phyloP scores from a whole-genome alignment of 1,140 invertebrate genomes.

The Mesaphorura yosii region DNA sequence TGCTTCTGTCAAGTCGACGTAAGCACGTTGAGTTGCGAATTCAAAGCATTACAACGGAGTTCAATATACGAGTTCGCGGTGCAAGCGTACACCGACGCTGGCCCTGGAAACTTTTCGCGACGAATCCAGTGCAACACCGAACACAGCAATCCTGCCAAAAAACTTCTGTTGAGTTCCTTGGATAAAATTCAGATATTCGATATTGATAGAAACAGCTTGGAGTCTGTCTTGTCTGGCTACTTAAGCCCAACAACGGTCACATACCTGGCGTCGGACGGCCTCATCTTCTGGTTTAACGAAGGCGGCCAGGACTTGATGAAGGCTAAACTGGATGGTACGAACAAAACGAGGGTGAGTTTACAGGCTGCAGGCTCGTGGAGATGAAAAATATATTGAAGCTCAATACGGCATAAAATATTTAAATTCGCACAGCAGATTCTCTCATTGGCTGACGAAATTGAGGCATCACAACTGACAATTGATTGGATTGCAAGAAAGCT shows the following conservation, averaged over 20 bases:
- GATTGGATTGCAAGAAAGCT: constrained; percentile 75
- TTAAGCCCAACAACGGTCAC: constrained; percentile 33
- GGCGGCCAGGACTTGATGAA: constrained; percentile 52
- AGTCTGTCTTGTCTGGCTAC: constrained; percentile 15
- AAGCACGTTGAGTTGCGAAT: constrained; percentile 33
- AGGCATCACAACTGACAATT: constrained; percentile 19
- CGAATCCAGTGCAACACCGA: constrained; percentile 49
- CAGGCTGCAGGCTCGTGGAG: no score
- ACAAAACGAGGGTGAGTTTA: constrained; percentile 47
- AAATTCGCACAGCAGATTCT: constrained; percentile 37
- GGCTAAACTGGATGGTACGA: constrained; percentile 44
- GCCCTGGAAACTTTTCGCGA: constrained; percentile 53
- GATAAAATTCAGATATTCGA: constrained; percentile 61
- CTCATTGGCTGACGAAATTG: background rate
- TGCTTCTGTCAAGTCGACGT: constrained; percentile 17
- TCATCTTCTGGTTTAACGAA: constrained; percentile 73
- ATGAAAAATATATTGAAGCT: background rate
- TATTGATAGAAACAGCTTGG: constrained; percentile 43
- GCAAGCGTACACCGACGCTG: constrained; percentile 61
- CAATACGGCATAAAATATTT: background rate
- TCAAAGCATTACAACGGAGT: constrained; percentile 46
- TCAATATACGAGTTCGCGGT: constrained; percentile 56
- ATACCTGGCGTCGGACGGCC: constrained; percentile 47
- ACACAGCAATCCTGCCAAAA: constrained; percentile 60
- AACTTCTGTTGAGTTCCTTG: constrained; percentile 54